Evolutionary conservation across 2,888 invertebrate genomes (phyloP), one percentile per base, ranked within the genome.

Genomic region (Andrena bicolor): DNA sequence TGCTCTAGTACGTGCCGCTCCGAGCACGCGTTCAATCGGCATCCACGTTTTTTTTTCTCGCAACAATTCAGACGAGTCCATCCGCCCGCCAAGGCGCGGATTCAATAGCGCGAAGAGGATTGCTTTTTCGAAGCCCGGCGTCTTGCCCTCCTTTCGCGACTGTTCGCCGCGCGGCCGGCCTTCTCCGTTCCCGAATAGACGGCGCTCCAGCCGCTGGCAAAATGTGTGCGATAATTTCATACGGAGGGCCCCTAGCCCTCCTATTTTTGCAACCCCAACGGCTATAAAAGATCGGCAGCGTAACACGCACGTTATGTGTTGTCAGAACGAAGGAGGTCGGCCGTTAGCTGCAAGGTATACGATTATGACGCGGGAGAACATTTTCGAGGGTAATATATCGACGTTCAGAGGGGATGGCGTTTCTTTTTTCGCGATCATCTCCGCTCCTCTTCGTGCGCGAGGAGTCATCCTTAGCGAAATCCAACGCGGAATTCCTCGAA

Each of bases 261-360:
- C 51, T 63, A 61, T 75, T 76, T 76, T 63, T 26, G 63, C 26
- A 60, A 61, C 60, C 41, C 49, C 58, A 53, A 75, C 58, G 23
- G 65, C 60, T 60, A 28, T 60, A 30, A 20, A 60, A 60, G 60
- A 71, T 82, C 51, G 58, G 74, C 23, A 61, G 60, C 66, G 76
- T 63, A 69, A 68, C 48, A 48, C 56, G 61, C 66, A 53, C 74
- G 60, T 84, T 53, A 87, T 35, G 75, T 58, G 73, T 65, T 65
- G 81, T 66, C 70, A 69, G 69, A 65, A 79, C 74, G 76, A 69
- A 84, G 65, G 80, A 83, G 81, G 83, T 80, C 80, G 74, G 74
- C 63, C 60, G 79, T 83, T 83, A 58, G 28, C 70, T 41, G 64
- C 69, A 23, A 65, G 53, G 74, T 75, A 71, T 85, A 77, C 63